phyloP scores from a whole-genome alignment of 2,113 vertebrate species.

The Podiceps cristatus region DNA sequence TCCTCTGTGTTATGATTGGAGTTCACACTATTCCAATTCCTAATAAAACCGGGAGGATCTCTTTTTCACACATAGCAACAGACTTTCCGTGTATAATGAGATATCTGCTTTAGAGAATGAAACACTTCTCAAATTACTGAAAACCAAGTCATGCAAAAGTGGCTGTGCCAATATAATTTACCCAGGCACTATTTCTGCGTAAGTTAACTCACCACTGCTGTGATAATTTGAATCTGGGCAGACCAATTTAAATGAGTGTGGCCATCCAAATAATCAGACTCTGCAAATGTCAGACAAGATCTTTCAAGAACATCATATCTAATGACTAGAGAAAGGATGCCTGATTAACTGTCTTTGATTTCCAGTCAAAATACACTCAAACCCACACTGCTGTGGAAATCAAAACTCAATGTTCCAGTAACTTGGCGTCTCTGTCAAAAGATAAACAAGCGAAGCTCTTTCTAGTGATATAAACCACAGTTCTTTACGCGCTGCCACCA shows the following conservation, averaged over 20 bases:
- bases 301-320: neutral
- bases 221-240: neutral
- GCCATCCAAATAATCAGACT: neutral
- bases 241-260: neutral
- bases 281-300: constrained; percentile 6
- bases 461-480: neutral
- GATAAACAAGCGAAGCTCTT: neutral
- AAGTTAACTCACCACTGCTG: constrained; percentile 4
- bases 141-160: neutral
- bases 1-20: constrained; percentile 11
- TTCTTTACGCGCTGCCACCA: fast-evolving
- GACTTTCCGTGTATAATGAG: constrained; percentile 6
- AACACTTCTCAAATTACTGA: neutral
- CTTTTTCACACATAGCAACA: constrained; percentile 4
- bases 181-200: neutral
- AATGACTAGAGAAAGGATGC: neutral
- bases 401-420: neutral
- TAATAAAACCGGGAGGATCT: constrained; percentile 22
- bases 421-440: neutral
- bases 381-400: neutral
- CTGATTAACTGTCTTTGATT: constrained; percentile 26
- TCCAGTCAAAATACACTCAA: constrained; percentile 38
- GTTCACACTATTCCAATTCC: neutral
- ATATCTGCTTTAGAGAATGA: constrained; percentile 5
- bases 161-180: constrained; percentile 23